Evolutionary conservation across 2,797 vertebrate species (phyloP).

Genomic region (Dicrostonyx torquatus): DNA sequence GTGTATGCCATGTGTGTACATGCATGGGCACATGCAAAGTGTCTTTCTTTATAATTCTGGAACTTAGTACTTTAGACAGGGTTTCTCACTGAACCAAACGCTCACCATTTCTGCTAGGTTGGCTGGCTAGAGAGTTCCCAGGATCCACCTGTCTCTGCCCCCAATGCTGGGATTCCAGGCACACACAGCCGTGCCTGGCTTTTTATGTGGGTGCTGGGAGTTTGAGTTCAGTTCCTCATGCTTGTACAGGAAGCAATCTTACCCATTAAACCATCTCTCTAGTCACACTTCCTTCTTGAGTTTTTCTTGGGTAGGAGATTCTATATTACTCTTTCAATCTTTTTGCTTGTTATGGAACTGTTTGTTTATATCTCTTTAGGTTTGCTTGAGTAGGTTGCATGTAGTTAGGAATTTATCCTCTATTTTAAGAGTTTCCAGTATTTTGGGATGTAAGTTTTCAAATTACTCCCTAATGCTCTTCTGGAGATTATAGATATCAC

Average conservation of each 20-base stretch:
- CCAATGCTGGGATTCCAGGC: too few species aligned
- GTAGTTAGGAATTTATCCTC: neutral
- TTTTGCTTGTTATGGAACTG: neutral
- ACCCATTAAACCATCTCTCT: neutral
- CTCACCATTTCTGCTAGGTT: neutral
- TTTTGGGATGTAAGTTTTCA: neutral
- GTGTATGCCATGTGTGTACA: neutral
- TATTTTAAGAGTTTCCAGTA: neutral
- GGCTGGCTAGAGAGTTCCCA: neutral
- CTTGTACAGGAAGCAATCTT: neutral
- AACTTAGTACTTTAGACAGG: neutral
- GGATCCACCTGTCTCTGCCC: neutral
- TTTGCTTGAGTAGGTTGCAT: neutral
- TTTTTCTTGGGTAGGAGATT: neutral
- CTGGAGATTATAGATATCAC: neutral
- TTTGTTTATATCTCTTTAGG: neutral
- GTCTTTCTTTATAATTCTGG: neutral
- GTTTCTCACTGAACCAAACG: neutral
- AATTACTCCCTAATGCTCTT: neutral
- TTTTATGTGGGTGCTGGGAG: neutral
- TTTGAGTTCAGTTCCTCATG: neutral
- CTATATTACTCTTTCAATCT: neutral
- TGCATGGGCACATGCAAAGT: neutral
- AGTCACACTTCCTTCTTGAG: neutral
- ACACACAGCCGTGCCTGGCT: neutral